A percentile compares a stretch with the other conserved stretches of the same genome.
Conservation (phyloP, 2,113 vertebrate species). For the Chlamydotis undulata region DNA sequence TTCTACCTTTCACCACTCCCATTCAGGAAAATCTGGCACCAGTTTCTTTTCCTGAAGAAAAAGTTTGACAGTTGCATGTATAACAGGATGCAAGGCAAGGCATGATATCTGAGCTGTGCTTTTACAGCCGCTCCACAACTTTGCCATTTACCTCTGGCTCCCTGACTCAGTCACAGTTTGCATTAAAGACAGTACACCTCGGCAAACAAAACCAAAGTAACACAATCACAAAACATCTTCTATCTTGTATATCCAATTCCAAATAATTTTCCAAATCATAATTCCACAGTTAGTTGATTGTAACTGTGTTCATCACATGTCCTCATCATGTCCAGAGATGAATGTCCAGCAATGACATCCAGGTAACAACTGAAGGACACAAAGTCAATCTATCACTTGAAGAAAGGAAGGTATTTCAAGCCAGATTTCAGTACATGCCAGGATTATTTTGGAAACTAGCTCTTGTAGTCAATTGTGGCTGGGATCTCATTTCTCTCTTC, state of each 20-base stretch:
- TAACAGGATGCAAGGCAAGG: background rate
- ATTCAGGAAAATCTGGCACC: background rate
- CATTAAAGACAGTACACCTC: background rate
- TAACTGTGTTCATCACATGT: background rate
- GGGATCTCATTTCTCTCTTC: slow-evolving; percentile 23
- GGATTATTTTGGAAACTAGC: slow-evolving; percentile 32
- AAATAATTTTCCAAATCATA: background rate
- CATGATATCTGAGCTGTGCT: background rate
- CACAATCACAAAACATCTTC: background rate
- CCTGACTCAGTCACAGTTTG: background rate
- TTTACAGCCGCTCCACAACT: background rate
- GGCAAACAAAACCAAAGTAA: background rate
- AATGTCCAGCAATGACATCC: background rate
- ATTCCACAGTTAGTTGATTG: background rate
- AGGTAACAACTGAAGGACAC: background rate
- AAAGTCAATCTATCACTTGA: background rate
- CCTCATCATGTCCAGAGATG: background rate
- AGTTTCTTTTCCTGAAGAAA: background rate
- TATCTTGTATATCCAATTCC: background rate
- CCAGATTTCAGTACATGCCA: background rate
- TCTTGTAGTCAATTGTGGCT: background rate
- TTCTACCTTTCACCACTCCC: background rate
- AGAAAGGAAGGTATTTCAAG: slow-evolving; percentile 26
- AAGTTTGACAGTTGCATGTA: slow-evolving; percentile 5
- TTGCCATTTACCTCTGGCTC: background rate